Evolutionary conservation across 2,113 vertebrate species (phyloP).

Genomic region (Bujurquina vittata): DNA sequence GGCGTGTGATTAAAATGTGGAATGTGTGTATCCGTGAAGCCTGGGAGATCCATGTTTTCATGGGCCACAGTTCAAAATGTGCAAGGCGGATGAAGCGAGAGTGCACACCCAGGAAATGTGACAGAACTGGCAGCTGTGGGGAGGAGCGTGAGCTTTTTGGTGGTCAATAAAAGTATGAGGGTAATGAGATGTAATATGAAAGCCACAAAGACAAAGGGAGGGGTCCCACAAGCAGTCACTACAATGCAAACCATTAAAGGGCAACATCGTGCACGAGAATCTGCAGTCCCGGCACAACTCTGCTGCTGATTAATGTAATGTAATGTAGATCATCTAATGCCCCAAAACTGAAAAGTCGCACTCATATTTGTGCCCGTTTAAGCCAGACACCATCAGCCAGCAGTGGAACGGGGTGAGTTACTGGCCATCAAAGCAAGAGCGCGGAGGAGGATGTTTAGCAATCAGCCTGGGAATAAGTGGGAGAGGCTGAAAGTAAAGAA

Average conservation of each 20-base stretch:
- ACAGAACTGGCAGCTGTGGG: slow-evolving; percentile 20
- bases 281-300: not conserved
- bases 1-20: slow-evolving; percentile 54
- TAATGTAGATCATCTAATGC: slow-evolving; percentile 1
- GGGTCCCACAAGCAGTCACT: not conserved
- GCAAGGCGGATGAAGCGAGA: slow-evolving; percentile 7
- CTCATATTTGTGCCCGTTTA: slow-evolving; percentile 12
- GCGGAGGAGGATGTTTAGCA: slow-evolving; percentile 43
- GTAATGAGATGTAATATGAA: slow-evolving; percentile 19
- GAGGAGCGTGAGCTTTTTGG: slow-evolving; percentile 13
- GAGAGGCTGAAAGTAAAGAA: slow-evolving; percentile 39
- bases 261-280: not conserved
- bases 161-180: slow-evolving; percentile 34
- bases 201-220: slow-evolving; percentile 18
- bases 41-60: slow-evolving; percentile 55
- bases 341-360: not conserved
- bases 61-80: slow-evolving; percentile 24
- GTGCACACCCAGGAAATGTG: slow-evolving; percentile 52
- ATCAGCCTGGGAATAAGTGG: slow-evolving; percentile 61
- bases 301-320: not conserved
- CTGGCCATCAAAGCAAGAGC: slow-evolving; percentile 39
- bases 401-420: slow-evolving; percentile 44
- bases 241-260: not conserved
- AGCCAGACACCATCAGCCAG: slow-evolving; percentile 4
- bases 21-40: slow-evolving; percentile 60